A percentile compares a stretch with the other conserved stretches of the same genome.
Conservation (phyloP, 92 coral and sea anemone genomes). For the Phenganax stokvisi region DNA sequence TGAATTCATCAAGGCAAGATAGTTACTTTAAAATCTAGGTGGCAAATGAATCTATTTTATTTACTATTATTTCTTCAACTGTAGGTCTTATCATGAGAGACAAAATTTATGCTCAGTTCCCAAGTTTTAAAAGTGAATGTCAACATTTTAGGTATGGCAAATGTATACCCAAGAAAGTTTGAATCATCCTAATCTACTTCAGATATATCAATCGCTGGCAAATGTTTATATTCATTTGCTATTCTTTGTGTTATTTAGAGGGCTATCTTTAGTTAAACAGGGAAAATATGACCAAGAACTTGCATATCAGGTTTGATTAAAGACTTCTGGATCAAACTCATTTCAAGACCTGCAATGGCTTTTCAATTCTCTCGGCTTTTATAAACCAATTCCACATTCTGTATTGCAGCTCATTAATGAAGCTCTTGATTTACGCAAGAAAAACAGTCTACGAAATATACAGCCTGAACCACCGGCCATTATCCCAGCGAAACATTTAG, state of each 20-base stretch:
- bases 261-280: constrained; percentile 20
- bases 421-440: constrained; percentile 68
- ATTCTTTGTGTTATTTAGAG: not conserved
- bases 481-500: constrained; percentile 72
- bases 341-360: not conserved
- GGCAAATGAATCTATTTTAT: not conserved
- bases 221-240: no score
- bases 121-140: constrained; percentile 59
- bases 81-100: constrained; percentile 82
- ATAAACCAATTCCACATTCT: not conserved
- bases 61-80: not conserved
- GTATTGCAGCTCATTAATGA: constrained; percentile 69
- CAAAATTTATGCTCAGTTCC: constrained; percentile 77
- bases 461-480: constrained; percentile 66
- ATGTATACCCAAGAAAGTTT: not conserved
- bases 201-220: no score
- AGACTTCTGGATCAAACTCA: not conserved
- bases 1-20: no score
- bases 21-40: no score
- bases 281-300: constrained; percentile 34
- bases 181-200: not conserved
- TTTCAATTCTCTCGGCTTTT: not conserved
- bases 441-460: constrained; percentile 17
- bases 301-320: constrained; percentile 6
- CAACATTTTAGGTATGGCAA: constrained; percentile 68